Evolutionary conservation across 1,140 invertebrate species (phyloP).

Genomic region (Listronotus oregonensis): DNA sequence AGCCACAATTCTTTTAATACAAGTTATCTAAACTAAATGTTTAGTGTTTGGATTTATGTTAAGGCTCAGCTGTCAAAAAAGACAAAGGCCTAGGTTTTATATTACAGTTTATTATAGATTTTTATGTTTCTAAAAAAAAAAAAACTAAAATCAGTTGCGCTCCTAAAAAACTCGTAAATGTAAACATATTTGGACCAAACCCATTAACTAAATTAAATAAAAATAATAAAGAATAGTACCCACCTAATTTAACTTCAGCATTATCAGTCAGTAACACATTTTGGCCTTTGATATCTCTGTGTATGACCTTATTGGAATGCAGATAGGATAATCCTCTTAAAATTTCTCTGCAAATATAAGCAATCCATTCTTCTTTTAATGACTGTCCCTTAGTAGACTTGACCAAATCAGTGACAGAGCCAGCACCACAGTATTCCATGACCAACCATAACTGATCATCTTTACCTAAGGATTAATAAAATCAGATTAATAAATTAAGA

Average conservation of each 20-base stretch:
- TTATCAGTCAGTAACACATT: slow-evolving; percentile 99
- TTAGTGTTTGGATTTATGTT: too few relatives aligned
- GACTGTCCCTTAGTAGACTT: slow-evolving; percentile 98
- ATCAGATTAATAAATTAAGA: too few relatives aligned
- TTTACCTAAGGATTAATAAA: slow-evolving; percentile 61
- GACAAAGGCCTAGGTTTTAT: too few relatives aligned
- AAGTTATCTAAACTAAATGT: too few relatives aligned
- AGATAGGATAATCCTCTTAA: slow-evolving; percentile 95
- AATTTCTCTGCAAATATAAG: slow-evolving; percentile 98
- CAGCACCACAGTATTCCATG: slow-evolving; percentile 99
- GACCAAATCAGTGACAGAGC: slow-evolving; percentile 97
- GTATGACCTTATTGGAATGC: slow-evolving; percentile 98
- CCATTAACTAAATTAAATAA: too few relatives aligned
- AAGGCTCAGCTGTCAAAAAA: too few relatives aligned
- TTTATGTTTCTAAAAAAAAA: too few relatives aligned
- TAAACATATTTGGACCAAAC: too few relatives aligned
- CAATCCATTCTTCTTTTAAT: slow-evolving; percentile 99
- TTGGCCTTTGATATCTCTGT: slow-evolving; percentile 99
- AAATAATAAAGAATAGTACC: slow-evolving; percentile 40
- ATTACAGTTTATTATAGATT: too few relatives aligned
- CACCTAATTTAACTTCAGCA: slow-evolving; percentile 96
- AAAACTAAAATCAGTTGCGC: too few relatives aligned
- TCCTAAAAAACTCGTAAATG: too few relatives aligned
- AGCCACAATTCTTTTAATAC: too few relatives aligned
- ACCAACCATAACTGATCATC: slow-evolving; percentile 99